These are phyloP conservation scores for Karalla daura DNA, from an alignment of 2,797 vertebrate species.

Conservation along the genomic window DNA sequence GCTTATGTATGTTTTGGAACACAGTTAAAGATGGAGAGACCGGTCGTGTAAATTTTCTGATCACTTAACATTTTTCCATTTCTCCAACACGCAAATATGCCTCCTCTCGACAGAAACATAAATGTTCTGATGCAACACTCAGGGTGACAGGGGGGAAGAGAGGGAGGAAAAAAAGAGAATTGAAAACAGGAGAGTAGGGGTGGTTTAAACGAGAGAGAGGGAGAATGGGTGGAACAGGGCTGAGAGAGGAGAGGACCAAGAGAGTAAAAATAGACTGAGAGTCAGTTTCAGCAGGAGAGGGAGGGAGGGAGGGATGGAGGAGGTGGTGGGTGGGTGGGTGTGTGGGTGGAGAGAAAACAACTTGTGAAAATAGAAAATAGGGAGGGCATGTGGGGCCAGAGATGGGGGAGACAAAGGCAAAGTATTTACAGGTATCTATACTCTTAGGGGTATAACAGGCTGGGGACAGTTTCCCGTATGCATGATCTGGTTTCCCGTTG, in stretches of 20 bases:
- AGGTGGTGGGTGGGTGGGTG: conserved; percentile 29
- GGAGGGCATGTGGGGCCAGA: conserved; percentile 60
- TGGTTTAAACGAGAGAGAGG: conserved; percentile 78
- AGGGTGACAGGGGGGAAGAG: not conserved
- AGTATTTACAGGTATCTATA: conserved; percentile 27
- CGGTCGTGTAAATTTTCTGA: conserved; percentile 64
- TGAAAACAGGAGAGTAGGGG: conserved; percentile 60
- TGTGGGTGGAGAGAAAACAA: conserved; percentile 78
- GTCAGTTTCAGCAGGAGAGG: conserved; percentile 78
- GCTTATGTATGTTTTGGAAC: conserved; percentile 45
- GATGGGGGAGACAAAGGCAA: conserved; percentile 36
- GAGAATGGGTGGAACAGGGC: conserved; percentile 80
- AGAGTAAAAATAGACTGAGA: conserved; percentile 81
- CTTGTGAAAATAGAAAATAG: conserved; percentile 82
- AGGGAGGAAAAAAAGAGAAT: conserved; percentile 17
- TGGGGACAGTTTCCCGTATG: not conserved
- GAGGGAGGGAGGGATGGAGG: conserved; percentile 56
- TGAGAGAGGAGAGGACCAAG: conserved; percentile 73
- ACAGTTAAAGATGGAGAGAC: conserved; percentile 7
- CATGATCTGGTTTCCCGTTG: conserved; percentile 21
- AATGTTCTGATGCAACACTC: conserved; percentile 53
- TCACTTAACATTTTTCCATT: conserved; percentile 50
- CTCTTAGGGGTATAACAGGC: conserved; percentile 5
- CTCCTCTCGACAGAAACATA: conserved; percentile 43
- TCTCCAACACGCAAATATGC: conserved; percentile 41